These are phyloP conservation scores for Glossophaga mutica DNA, from an alignment of 2,797 vertebrate species.

Conservation along the genomic window DNA sequence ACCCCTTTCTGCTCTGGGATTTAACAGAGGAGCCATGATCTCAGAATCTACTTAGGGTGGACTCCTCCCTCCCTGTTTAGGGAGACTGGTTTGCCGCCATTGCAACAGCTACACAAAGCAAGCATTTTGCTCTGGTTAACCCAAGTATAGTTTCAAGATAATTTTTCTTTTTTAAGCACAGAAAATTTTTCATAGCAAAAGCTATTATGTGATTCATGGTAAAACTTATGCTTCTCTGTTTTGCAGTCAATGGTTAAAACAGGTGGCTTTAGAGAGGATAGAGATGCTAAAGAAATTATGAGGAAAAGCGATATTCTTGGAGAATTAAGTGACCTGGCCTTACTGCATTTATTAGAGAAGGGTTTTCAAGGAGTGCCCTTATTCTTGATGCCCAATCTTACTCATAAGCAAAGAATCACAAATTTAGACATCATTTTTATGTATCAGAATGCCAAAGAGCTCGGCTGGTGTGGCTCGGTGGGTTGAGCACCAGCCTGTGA, in stretches of 20 bases:
- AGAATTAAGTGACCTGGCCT: constrained; percentile 39
- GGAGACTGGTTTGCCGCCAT: background rate
- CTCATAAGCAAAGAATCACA: constrained; percentile 19
- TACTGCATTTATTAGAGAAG: background rate
- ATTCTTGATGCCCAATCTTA: background rate
- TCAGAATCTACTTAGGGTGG: background rate
- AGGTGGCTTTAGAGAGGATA: background rate
- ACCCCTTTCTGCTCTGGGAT: background rate
- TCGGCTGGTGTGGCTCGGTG: no score
- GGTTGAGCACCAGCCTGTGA: no score
- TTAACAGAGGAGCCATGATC: background rate
- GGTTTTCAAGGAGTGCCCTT: background rate
- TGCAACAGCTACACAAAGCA: background rate
- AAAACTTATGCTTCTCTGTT: background rate
- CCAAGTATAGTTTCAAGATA: background rate
- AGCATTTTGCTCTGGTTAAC: constrained; percentile 3
- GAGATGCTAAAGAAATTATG: constrained; percentile 18
- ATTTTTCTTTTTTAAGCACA: background rate
- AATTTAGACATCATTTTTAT: constrained; percentile 34
- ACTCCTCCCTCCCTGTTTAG: background rate
- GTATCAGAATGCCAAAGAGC: constrained; percentile 2
- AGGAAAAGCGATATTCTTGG: constrained; percentile 49
- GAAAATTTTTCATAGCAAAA: background rate
- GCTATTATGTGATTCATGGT: background rate
- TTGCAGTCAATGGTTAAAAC: background rate